Evolutionary conservation across 1,140 invertebrate species (phyloP).

Genomic region (Sipha flava): DNA sequence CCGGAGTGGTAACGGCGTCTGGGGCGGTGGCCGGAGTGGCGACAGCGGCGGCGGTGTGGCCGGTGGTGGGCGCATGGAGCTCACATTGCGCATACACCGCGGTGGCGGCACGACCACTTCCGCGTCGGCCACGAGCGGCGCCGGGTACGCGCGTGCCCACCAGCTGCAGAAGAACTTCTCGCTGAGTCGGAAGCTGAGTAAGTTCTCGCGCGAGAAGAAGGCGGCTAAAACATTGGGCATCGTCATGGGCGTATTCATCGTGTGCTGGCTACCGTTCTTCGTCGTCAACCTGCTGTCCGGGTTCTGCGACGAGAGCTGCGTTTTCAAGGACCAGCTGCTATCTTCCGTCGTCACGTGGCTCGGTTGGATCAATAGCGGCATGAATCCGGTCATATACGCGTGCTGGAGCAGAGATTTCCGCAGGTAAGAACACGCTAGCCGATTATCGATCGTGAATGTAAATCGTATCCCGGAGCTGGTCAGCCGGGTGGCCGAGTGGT

Average conservation of each 20-base stretch:
- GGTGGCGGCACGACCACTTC: constrained; percentile 65
- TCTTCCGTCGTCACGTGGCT: constrained; percentile 94
- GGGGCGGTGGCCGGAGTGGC: constrained; percentile 71
- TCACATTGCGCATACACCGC: constrained; percentile 80
- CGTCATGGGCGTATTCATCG: constrained; percentile 96
- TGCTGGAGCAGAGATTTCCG: constrained; percentile 93
- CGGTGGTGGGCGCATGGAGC: constrained; percentile 64
- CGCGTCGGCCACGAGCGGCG: constrained; percentile 58
- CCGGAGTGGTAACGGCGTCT: constrained; percentile 60
- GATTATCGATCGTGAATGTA: too few species aligned
- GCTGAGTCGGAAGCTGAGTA: constrained; percentile 76
- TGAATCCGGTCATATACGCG: constrained; percentile 96
- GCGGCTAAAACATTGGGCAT: constrained; percentile 90
- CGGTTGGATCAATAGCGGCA: constrained; percentile 96
- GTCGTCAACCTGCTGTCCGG: constrained; percentile 88
- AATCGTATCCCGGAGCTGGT: too few species aligned
- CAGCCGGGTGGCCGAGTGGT: too few species aligned
- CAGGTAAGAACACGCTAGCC: constrained; percentile 63
- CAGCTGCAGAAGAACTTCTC: constrained; percentile 75
- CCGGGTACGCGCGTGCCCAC: constrained; percentile 48
- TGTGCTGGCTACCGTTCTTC: constrained; percentile 98
- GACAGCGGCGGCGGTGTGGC: constrained; percentile 76
- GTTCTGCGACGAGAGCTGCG: constrained; percentile 71
- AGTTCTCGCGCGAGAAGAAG: constrained; percentile 92
- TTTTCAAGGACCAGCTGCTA: constrained; percentile 79